Conservation (phyloP, 2,888 invertebrate species). For the Synanthedon andrenaeformis region DNA sequence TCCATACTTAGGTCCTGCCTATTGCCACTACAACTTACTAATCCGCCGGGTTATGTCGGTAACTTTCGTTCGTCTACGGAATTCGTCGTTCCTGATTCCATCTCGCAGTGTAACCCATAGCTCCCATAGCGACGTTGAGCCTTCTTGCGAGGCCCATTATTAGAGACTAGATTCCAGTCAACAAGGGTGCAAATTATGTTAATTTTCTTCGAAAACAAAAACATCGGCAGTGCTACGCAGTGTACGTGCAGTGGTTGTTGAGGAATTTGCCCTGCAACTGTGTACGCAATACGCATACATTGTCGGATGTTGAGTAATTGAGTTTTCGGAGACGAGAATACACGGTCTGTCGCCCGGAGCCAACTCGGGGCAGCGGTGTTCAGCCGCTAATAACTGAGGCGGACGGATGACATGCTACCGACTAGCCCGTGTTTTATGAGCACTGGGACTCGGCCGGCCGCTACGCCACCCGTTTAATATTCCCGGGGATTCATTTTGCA, state of each 20-base stretch:
- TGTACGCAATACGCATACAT: slow-evolving; percentile 37
- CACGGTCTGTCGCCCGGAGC: slow-evolving; percentile 24
- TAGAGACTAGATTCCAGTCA: too few relatives aligned
- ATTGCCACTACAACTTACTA: too few relatives aligned
- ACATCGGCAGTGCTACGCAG: slow-evolving; percentile 6
- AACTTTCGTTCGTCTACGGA: too few relatives aligned
- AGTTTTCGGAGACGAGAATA: slow-evolving; percentile 45
- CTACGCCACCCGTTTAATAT: slow-evolving; percentile 19
- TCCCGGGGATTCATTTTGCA: slow-evolving; percentile 25
- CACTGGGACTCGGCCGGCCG: slow-evolving; percentile 16
- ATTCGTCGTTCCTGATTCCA: too few relatives aligned
- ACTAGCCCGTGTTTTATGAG: slow-evolving; percentile 37
- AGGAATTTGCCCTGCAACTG: slow-evolving; percentile 27
- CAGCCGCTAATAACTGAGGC: slow-evolving; percentile 32
- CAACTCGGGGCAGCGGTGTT: slow-evolving; percentile 21
- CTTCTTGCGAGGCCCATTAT: too few relatives aligned
- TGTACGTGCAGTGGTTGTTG: slow-evolving; percentile 30
- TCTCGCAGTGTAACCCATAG: too few relatives aligned
- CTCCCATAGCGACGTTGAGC: too few relatives aligned
- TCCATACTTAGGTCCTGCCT: too few relatives aligned
- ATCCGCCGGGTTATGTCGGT: too few relatives aligned
- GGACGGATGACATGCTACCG: slow-evolving; percentile 33
- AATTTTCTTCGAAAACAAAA: slow-evolving; percentile 3
- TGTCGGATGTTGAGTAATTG: slow-evolving; percentile 45
- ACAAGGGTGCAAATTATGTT: too few relatives aligned